Evolutionary conservation across 2,888 invertebrate genomes (phyloP), one percentile per base, ranked within the genome.

Genomic region (Agapetus fuscipes): DNA sequence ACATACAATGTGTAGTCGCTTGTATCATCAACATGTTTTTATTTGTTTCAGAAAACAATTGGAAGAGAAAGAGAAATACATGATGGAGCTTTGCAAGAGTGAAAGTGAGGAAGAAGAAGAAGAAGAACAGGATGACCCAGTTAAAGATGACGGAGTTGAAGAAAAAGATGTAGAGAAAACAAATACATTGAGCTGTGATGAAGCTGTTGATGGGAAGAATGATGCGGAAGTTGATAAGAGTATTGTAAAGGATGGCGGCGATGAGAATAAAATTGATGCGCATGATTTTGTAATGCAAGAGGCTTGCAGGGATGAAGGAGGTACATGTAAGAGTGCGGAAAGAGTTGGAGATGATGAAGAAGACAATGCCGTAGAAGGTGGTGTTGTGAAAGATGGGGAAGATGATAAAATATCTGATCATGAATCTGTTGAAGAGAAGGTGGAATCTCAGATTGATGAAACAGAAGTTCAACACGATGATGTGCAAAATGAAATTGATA

Each of bases 31-130:
- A n/a, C n/a, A n/a, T n/a, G n/a, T n/a, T n/a, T n/a, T n/a, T n/a
- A n/a, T n/a, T n/a, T n/a, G n/a, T n/a, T n/a, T n/a, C 50, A 85
- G 83, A 0, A 68, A 76, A 59, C 69, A 74, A 37, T 62, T 86
- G 49, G 75, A 83, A 54, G 75, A 82, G 53, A 74, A 83, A 36
- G 80, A 81, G 52, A 80, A 80, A 56, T 80, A 83, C 60, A 78
- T 83, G 35, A 75, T 79, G 51, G 72, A 78, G 51, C 76, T 87
- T 53, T 88, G 81, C 51, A 82, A 83, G 61, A 83, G 83, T 49
- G 82, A 81, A 43, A 72, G 73, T 43, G 77, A 77, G 48, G 69
- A 71, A 10, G 74, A 68, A 43, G 55, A 56, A 28, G 59, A 59
- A 38, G 20, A 33, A 20, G 37, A 36, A 33, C n/a, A 26, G 14